Evolutionary conservation across 2,797 vertebrate genomes (phyloP).

Genomic region (Tadarida brasiliensis): DNA sequence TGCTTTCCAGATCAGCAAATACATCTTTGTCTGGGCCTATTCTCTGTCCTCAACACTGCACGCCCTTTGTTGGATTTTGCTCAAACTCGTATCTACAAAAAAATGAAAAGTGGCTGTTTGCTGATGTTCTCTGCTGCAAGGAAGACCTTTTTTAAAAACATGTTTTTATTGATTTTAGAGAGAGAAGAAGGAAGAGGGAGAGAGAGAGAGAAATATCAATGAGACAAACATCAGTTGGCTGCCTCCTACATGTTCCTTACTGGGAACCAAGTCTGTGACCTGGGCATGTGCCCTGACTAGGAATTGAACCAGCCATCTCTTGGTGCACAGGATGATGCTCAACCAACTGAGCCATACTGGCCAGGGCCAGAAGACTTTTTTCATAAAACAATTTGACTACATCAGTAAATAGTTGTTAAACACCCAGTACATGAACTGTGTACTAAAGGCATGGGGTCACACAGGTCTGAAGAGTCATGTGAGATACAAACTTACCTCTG

Average conservation of each 20-base stretch:
- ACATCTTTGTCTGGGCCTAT: not conserved
- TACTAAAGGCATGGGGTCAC: not conserved
- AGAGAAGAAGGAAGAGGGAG: too few species aligned
- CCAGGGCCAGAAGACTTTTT: not conserved
- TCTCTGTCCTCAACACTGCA: not conserved
- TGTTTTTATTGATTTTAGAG: too few species aligned
- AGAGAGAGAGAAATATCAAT: too few species aligned
- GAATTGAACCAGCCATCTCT: too few species aligned
- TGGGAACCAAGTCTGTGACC: too few species aligned
- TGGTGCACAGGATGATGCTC: too few species aligned
- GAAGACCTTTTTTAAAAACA: not conserved
- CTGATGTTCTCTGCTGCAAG: slow-evolving; percentile 3
- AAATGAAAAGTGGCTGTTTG: not conserved
- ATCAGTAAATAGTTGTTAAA: not conserved
- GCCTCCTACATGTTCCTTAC: too few species aligned
- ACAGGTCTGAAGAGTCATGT: not conserved
- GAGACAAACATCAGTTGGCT: too few species aligned
- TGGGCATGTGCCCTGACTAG: too few species aligned
- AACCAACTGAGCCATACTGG: too few species aligned
- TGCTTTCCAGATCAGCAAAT: not conserved
- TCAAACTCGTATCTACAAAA: not conserved
- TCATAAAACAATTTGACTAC: not conserved
- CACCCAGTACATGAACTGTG: not conserved
- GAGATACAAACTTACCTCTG: not conserved
- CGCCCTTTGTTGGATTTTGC: not conserved